A percentile compares a stretch with the other conserved stretches of the same genome.
Conservation (phyloP, 53 echinoderm and acorn worm genomes). For the Patiria pectinifera region DNA sequence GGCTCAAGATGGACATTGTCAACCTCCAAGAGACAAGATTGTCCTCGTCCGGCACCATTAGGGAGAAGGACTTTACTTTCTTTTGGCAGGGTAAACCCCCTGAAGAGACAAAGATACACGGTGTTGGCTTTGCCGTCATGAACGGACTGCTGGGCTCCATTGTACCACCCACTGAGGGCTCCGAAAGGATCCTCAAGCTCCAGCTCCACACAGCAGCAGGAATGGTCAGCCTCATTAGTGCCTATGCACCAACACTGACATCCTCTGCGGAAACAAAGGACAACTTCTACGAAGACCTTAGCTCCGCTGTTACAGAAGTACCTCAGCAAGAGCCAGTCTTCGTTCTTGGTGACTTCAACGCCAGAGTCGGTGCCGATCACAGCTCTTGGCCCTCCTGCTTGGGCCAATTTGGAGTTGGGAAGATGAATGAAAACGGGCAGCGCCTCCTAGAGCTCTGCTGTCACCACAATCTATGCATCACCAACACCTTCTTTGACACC, state of each 20-base stretch:
- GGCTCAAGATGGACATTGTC: constrained; percentile 41
- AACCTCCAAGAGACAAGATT: constrained; percentile 34
- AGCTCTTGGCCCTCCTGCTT: too few species aligned
- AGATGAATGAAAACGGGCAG: constrained; percentile 44
- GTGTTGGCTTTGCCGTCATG: too few species aligned
- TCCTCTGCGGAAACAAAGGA: constrained; percentile 20
- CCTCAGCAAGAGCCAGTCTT: too few species aligned
- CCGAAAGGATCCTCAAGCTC: constrained; percentile 16
- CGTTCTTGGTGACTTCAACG: constrained; percentile 56
- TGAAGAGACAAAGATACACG: too few species aligned
- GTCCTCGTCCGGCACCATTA: not conserved
- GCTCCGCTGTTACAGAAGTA: too few species aligned
- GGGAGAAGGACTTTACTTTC: not conserved
- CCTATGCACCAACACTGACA: constrained; percentile 10
- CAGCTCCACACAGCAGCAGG: constrained; percentile 30
- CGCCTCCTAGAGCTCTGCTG: constrained; percentile 53
- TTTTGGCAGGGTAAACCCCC: too few species aligned
- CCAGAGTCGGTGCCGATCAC: constrained; percentile 50
- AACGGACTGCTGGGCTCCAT: not conserved
- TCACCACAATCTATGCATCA: constrained; percentile 45
- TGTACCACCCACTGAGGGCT: constrained; percentile 1
- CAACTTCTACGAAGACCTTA: not conserved
- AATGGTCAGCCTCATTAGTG: constrained; percentile 31
- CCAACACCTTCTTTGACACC: constrained; percentile 67
- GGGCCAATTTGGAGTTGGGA: too few species aligned